Evolutionary conservation across 2,888 invertebrate species (phyloP).

Genomic region (Caenorhabditis macrosperma): DNA sequence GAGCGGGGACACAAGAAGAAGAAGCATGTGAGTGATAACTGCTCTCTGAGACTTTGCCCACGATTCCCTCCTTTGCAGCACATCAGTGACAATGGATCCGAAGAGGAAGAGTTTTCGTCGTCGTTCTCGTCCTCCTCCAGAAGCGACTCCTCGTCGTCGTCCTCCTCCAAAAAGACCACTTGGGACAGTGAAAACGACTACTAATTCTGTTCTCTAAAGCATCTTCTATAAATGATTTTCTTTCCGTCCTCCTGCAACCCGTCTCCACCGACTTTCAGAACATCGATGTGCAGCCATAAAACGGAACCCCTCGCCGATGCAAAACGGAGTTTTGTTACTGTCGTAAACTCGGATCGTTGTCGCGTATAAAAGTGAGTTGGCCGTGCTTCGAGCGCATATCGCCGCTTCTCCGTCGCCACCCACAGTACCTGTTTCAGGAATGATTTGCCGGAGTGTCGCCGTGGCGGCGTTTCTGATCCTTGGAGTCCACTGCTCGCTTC

Average conservation of each 20-base stretch:
- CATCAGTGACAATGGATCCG: constrained; percentile 49
- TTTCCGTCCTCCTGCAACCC: neutral
- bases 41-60: neutral
- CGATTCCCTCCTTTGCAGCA: constrained; percentile 3
- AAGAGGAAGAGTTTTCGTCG: constrained; percentile 21
- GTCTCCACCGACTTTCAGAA: neutral
- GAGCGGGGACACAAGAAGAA: constrained; percentile 27
- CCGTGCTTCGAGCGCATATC: constrained; percentile 3
- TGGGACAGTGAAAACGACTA: constrained; percentile 11
- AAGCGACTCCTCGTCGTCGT: constrained; percentile 21
- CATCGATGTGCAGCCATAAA: constrained; percentile 38
- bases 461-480: constrained; percentile 41
- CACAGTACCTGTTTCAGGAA: constrained; percentile 22
- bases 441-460: constrained; percentile 44
- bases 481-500: constrained; percentile 33
- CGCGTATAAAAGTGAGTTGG: constrained; percentile 32
- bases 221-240: neutral
- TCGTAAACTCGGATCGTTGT: constrained; percentile 23
- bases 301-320: constrained; percentile 14
- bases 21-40: constrained; percentile 40
- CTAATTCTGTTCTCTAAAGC: neutral
- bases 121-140: constrained; percentile 32
- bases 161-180: constrained; percentile 18
- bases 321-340: constrained; percentile 26
- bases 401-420: constrained; percentile 10